Percentiles rank a stretch among this genome's conserved stretches.
phyloP scores from a whole-genome alignment of 1,140 invertebrate genomes.

The Monomorium pharaonis region DNA sequence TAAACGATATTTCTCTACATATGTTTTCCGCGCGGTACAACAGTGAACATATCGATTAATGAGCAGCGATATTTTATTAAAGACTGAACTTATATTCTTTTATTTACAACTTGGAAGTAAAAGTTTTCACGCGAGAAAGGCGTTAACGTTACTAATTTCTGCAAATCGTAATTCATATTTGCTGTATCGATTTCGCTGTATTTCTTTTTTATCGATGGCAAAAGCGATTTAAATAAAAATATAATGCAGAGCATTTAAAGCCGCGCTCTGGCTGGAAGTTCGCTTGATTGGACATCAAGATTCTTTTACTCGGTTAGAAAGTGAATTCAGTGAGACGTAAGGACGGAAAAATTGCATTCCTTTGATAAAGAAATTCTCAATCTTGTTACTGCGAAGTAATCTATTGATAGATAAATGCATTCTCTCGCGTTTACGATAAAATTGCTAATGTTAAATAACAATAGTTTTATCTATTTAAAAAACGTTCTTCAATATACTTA shows the following conservation, averaged over 20 bases:
- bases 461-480: background rate
- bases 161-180: constrained; percentile 27
- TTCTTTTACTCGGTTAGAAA: constrained; percentile 55
- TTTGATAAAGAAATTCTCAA: constrained; percentile 54
- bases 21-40: background rate
- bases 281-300: constrained; percentile 54
- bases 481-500: background rate
- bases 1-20: background rate
- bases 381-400: constrained; percentile 39
- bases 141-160: constrained; percentile 2
- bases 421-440: constrained; percentile 14
- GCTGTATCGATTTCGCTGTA: background rate
- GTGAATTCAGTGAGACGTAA: constrained; percentile 52
- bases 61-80: background rate
- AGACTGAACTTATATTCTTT: background rate
- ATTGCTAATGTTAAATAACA: constrained; percentile 4
- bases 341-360: constrained; percentile 52
- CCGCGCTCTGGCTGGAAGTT: constrained; percentile 23
- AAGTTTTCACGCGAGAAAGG: background rate
- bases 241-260: constrained; percentile 30
- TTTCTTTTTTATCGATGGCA: background rate
- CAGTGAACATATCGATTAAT: background rate
- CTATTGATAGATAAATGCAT: constrained; percentile 49
- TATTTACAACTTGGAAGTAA: background rate
- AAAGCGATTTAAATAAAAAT: constrained; percentile 41